phyloP scores from a whole-genome alignment of 2,888 invertebrate species.

The Agrotis clavis region DNA sequence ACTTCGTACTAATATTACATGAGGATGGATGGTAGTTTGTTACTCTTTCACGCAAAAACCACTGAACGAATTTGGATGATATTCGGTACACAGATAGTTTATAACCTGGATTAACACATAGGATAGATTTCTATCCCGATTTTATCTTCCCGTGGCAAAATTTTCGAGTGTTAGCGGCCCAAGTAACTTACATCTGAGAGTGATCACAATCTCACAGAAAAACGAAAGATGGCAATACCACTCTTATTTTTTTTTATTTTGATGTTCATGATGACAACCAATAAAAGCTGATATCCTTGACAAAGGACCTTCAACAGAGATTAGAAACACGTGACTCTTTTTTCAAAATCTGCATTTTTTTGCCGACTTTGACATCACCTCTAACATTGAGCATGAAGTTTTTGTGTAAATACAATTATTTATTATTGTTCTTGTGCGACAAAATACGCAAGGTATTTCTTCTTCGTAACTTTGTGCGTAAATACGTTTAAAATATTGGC shows the following conservation, averaged over 20 bases:
- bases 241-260: slow-evolving; percentile 9
- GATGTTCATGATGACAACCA: neutral
- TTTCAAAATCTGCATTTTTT: slow-evolving; percentile 38
- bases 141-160: too few species aligned
- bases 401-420: slow-evolving; percentile 40
- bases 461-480: neutral
- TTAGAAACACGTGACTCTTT: slow-evolving; percentile 10
- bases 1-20: too few species aligned
- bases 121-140: too few species aligned
- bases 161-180: too few species aligned
- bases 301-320: slow-evolving; percentile 39
- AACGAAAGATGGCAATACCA: too few species aligned
- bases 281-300: slow-evolving; percentile 9
- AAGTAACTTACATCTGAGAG: too few species aligned
- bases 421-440: slow-evolving; percentile 25
- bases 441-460: neutral
- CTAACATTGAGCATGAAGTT: slow-evolving; percentile 22
- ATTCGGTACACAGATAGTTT: too few species aligned
- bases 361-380: slow-evolving; percentile 26
- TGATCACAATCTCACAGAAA: too few species aligned
- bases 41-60: too few species aligned
- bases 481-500: neutral
- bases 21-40: too few species aligned
- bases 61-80: too few species aligned
- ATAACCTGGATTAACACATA: too few species aligned